A percentile compares a stretch with the other conserved stretches of the same genome.
These are phyloP conservation scores for Atta cephalotes DNA, from an alignment of 1,140 invertebrate species.

Conservation along the genomic window DNA sequence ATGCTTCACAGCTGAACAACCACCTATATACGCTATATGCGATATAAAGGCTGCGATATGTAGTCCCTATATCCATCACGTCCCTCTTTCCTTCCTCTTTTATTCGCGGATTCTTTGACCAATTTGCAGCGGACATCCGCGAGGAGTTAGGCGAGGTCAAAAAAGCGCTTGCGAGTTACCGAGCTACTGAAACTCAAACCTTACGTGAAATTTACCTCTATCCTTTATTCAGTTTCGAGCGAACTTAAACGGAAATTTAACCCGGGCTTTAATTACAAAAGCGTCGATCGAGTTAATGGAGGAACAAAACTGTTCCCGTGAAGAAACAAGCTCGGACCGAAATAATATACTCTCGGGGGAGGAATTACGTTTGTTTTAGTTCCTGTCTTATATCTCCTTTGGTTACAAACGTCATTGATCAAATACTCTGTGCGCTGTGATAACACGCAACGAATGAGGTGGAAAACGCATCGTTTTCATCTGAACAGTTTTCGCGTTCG, in stretches of 20 bases:
- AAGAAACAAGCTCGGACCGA: not conserved
- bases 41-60: not conserved
- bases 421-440: not conserved
- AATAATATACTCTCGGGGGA: not conserved
- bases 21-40: not conserved
- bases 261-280: conserved; percentile 35
- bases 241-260: conserved; percentile 2
- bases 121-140: conserved; percentile 23
- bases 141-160: not conserved
- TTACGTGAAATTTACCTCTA: conserved; percentile 10
- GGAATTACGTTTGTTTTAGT: not conserved
- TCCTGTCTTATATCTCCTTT: not conserved
- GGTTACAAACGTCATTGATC: conserved; percentile 1
- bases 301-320: not conserved
- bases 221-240: conserved; percentile 2
- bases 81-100: not conserved
- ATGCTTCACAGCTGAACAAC: not conserved
- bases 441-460: conserved; percentile 3
- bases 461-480: conserved; percentile 45
- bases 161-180: not conserved
- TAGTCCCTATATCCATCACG: not conserved
- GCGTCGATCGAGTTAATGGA: not conserved
- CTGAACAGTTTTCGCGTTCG: conserved; percentile 49
- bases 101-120: conserved; percentile 33
- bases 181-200: conserved; percentile 22